Conservation (phyloP, 2,888 invertebrate species). For the Orthonevra nobilis region DNA sequence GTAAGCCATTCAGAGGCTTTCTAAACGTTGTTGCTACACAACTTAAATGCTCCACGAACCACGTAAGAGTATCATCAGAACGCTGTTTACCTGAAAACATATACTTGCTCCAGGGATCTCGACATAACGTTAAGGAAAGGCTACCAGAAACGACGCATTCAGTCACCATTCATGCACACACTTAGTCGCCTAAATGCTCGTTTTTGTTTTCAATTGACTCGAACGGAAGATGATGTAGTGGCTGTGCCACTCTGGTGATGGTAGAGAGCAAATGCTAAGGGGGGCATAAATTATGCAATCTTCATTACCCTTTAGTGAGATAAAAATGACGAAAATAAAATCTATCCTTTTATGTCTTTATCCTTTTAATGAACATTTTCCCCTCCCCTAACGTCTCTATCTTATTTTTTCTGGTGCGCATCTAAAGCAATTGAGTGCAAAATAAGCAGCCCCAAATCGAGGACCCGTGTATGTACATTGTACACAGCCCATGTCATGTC, state of each 20-base stretch:
- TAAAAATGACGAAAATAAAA: constrained; percentile 70
- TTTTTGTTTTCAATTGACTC: constrained; percentile 54
- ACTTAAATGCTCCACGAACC: constrained; percentile 52
- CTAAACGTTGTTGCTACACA: constrained; percentile 49
- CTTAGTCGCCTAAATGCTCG: constrained; percentile 28
- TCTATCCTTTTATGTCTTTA: constrained; percentile 71
- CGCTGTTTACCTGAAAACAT: no score
- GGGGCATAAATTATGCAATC: constrained; percentile 78
- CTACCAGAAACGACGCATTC: constrained; percentile 29
- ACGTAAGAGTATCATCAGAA: constrained; percentile 28
- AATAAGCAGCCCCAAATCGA: constrained; percentile 71
- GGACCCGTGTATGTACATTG: constrained; percentile 58
- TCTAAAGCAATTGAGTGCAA: constrained; percentile 50
- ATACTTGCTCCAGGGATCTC: constrained; percentile 61
- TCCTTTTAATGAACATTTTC: constrained; percentile 70
- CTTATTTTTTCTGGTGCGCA: constrained; percentile 51
- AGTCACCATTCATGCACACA: constrained; percentile 45
- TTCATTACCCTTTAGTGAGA: constrained; percentile 76
- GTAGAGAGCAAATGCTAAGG: constrained; percentile 60
- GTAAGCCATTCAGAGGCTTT: constrained; percentile 58
- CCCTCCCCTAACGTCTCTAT: constrained; percentile 2
- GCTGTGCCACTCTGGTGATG: not conserved
- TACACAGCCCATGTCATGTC: constrained; percentile 68
- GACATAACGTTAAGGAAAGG: constrained; percentile 18
- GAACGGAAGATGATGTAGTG: constrained; percentile 18